Evolutionary conservation across 2,797 vertebrate genomes (phyloP).

Genomic region (Eospalax fontanierii): DNA sequence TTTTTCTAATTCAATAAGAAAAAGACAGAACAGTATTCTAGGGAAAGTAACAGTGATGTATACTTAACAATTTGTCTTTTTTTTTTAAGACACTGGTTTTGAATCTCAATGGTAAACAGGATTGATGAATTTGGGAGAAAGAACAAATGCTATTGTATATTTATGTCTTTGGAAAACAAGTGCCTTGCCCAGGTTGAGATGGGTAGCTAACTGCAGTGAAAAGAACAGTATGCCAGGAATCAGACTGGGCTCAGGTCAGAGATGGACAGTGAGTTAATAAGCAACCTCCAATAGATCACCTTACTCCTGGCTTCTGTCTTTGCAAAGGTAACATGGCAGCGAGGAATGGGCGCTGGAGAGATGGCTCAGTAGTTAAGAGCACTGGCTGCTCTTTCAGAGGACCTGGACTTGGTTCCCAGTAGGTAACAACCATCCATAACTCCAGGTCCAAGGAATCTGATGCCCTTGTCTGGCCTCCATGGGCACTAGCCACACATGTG

Average conservation of each 20-base stretch:
- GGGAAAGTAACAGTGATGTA: not conserved
- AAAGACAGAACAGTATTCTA: constrained; percentile 27
- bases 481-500: no score
- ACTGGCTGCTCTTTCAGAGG: no score
- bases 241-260: not conserved
- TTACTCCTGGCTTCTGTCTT: not conserved
- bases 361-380: no score
- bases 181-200: not conserved
- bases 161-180: not conserved
- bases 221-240: not conserved
- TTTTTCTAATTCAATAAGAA: constrained; percentile 39
- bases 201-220: not conserved
- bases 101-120: not conserved
- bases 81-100: not conserved
- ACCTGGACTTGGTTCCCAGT: no score
- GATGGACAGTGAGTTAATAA: not conserved
- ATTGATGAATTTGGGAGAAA: constrained; percentile 37
- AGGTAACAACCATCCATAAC: no score
- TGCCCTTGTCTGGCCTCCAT: no score
- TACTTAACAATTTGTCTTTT: constrained; percentile 27
- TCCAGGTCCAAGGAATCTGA: no score
- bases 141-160: not conserved
- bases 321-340: not conserved
- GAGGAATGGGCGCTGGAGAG: no score
- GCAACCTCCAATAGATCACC: not conserved